Percentiles rank a stretch among this genome's conserved stretches.
Evolutionary conservation across 2,113 vertebrate species (phyloP).

Genomic region (Tiliqua scincoides): DNA sequence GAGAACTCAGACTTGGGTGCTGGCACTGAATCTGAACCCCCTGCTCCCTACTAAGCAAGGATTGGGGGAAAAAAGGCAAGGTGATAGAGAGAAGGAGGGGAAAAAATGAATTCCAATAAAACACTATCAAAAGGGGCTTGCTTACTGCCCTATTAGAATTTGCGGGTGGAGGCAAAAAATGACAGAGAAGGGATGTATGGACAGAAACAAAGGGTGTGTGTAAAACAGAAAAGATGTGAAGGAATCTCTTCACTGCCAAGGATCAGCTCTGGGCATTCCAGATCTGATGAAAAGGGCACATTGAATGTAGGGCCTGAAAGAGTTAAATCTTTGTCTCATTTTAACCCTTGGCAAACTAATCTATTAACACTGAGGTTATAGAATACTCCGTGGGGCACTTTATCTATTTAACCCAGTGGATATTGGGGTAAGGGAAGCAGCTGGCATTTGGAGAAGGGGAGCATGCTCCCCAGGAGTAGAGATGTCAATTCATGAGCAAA

Average conservation of each 20-base stretch:
- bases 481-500: slow-evolving; percentile 48
- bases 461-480: not conserved
- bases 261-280: not conserved
- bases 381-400: not conserved
- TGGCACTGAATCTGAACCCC: not conserved
- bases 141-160: not conserved
- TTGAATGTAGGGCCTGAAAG: not conserved
- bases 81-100: not conserved
- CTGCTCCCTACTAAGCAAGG: not conserved
- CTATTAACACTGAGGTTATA: not conserved
- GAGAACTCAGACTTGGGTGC: not conserved
- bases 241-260: not conserved
- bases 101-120: not conserved
- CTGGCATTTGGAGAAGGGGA: not conserved
- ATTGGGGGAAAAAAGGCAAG: too few species aligned
- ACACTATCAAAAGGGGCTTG: not conserved
- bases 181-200: not conserved
- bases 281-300: not conserved
- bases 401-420: too few species aligned
- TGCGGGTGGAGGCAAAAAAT: not conserved
- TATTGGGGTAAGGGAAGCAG: not conserved
- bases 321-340: too few species aligned
- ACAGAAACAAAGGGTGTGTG: not conserved
- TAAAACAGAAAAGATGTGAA: not conserved
- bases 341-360: not conserved